A percentile compares a stretch with the other conserved stretches of the same genome.
Evolutionary conservation across 2,797 vertebrate species (phyloP).

Genomic region (Naso thynnoides): DNA sequence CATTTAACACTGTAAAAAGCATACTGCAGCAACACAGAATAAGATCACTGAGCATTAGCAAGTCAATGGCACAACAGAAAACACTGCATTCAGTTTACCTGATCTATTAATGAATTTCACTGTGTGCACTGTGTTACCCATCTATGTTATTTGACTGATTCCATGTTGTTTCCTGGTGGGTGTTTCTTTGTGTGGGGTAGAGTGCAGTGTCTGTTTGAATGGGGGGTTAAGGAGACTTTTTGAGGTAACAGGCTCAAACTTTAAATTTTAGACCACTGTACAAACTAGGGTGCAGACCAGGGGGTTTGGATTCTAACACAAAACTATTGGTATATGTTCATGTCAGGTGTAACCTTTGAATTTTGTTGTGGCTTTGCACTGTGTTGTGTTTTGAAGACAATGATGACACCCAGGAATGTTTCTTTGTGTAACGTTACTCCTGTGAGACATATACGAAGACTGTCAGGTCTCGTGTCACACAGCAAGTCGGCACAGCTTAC

Average conservation of each 20-base stretch:
- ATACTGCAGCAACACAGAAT: neutral
- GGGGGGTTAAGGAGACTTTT: slow-evolving; percentile 16
- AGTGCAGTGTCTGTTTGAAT: neutral
- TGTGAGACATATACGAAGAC: too few species aligned
- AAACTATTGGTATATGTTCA: slow-evolving; percentile 44
- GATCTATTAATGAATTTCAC: neutral
- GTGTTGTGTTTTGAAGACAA: too few species aligned
- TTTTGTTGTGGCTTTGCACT: too few species aligned
- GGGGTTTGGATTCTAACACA: slow-evolving; percentile 28
- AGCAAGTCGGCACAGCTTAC: too few species aligned
- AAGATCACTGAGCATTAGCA: neutral
- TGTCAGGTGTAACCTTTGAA: too few species aligned
- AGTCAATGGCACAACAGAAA: neutral
- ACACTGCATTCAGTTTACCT: neutral
- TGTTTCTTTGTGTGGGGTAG: slow-evolving; percentile 8
- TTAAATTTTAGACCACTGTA: slow-evolving; percentile 54
- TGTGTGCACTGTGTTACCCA: neutral
- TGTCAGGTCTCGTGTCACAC: too few species aligned
- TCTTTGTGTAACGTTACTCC: too few species aligned
- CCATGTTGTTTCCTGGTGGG: slow-evolving; percentile 29
- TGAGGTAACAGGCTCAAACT: slow-evolving; percentile 16
- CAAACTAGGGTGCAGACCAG: slow-evolving; percentile 14
- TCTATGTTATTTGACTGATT: slow-evolving; percentile 15
- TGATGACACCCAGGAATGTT: too few species aligned
- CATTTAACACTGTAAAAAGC: neutral